phyloP scores from a whole-genome alignment of 2,797 vertebrate genomes.

The Xiphophorus birchmanni region DNA sequence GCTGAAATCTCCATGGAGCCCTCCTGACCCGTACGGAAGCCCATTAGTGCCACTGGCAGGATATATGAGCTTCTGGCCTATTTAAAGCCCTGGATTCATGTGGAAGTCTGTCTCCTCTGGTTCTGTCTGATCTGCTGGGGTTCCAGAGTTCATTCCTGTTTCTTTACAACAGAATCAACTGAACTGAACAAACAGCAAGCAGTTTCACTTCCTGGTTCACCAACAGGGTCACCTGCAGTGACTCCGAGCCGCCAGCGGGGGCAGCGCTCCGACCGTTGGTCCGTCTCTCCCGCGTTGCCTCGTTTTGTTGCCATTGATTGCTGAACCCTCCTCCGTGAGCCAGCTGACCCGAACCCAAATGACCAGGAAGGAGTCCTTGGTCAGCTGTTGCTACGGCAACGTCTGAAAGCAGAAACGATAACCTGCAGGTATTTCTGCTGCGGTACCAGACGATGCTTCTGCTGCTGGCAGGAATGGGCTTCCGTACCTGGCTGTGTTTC shows the following conservation, averaged over 20 bases:
- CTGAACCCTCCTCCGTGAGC: too few species aligned
- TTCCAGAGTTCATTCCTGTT: too few species aligned
- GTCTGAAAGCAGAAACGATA: not conserved
- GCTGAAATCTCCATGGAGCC: constrained; percentile 3
- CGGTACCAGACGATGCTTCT: not conserved
- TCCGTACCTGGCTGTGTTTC: constrained; percentile 19
- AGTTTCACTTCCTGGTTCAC: too few species aligned
- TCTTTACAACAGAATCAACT: too few species aligned
- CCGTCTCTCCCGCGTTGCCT: not conserved
- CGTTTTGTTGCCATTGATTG: not conserved
- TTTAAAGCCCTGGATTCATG: not conserved
- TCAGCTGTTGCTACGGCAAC: too few species aligned
- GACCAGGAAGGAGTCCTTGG: too few species aligned
- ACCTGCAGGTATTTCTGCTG: not conserved
- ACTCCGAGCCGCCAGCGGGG: too few species aligned
- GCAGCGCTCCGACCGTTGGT: too few species aligned
- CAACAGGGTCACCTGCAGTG: too few species aligned
- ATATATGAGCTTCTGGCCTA: not conserved
- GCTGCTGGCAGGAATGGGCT: not conserved
- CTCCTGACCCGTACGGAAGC: not conserved
- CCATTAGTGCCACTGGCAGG: not conserved
- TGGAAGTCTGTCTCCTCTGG: not conserved
- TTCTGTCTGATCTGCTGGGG: too few species aligned
- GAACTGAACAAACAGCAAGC: too few species aligned
- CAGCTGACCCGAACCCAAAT: too few species aligned